These are phyloP conservation scores for Ostrea denselamellosa DNA, from an alignment of 1,140 invertebrate species.

Conservation along the genomic window DNA sequence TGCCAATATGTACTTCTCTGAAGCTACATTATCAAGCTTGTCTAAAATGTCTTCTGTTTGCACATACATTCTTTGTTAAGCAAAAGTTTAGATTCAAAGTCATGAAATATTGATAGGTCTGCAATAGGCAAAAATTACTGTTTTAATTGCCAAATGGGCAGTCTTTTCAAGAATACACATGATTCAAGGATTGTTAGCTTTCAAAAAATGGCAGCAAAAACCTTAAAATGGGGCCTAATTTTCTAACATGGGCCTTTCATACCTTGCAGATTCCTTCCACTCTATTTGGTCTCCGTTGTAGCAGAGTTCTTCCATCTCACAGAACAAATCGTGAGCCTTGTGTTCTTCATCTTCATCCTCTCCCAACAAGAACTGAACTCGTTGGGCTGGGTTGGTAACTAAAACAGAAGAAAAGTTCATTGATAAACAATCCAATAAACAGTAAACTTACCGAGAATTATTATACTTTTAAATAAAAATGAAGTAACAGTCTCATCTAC, in stretches of 20 bases:
- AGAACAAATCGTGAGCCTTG: slow-evolving; percentile 85
- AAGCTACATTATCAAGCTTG: background rate
- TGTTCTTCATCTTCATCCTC: slow-evolving; percentile 85
- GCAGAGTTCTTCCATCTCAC: slow-evolving; percentile 93
- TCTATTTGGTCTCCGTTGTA: slow-evolving; percentile 88
- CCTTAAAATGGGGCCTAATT: background rate
- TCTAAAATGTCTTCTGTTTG: background rate
- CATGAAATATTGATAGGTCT: background rate
- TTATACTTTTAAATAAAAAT: background rate
- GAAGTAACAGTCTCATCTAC: background rate
- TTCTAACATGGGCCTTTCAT: background rate
- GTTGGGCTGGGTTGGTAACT: slow-evolving; percentile 75
- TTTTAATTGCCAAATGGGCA: background rate
- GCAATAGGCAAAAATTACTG: background rate
- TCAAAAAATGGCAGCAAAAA: background rate
- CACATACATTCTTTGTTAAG: background rate
- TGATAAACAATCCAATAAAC: background rate
- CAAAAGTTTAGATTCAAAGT: background rate
- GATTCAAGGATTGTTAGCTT: background rate
- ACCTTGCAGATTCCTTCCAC: slow-evolving; percentile 88
- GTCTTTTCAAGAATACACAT: background rate
- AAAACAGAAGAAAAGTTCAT: slow-evolving; percentile 21
- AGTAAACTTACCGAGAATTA: background rate
- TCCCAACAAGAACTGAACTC: slow-evolving; percentile 94
- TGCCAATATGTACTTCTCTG: background rate